phyloP scores from a whole-genome alignment of 2,113 vertebrate species.

The Pseudopipra pipra region DNA sequence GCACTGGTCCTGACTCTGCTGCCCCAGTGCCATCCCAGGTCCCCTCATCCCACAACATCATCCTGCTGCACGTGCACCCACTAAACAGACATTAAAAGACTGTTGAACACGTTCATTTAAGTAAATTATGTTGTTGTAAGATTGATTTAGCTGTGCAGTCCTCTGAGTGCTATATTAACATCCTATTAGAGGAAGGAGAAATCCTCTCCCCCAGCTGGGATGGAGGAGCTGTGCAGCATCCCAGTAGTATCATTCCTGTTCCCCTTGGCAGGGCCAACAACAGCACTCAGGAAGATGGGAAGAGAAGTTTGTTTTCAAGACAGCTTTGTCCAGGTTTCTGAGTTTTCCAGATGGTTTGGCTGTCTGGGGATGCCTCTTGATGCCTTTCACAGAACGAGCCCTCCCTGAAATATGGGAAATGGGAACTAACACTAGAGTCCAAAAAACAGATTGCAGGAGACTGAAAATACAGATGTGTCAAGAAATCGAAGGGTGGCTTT shows the following conservation, averaged over 20 bases:
- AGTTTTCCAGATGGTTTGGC: constrained; percentile 49
- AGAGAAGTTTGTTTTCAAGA: neutral
- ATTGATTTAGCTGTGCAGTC: rapidly evolving
- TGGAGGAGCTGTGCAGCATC: neutral
- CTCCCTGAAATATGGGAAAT: neutral
- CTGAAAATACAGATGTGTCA: constrained; percentile 23
- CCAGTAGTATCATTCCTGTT: neutral
- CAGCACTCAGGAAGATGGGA: neutral
- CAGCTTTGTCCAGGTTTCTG: neutral
- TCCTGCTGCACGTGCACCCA: rapidly evolving
- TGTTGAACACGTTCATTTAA: rapidly evolving
- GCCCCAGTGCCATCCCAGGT: rapidly evolving
- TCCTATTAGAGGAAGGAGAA: neutral
- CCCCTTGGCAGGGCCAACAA: neutral
- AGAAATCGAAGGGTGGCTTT: neutral
- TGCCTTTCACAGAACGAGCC: neutral
- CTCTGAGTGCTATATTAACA: neutral
- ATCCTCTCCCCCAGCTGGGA: rapidly evolving
- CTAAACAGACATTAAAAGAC: neutral
- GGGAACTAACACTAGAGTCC: neutral
- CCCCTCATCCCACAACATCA: rapidly evolving
- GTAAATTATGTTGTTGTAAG: neutral
- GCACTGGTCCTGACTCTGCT: neutral
- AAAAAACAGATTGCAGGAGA: neutral
- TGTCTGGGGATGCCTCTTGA: constrained; percentile 12